These are phyloP conservation scores for Drosophila mayaguana DNA, from an alignment of 2,888 invertebrate genomes.

Conservation along the genomic window DNA sequence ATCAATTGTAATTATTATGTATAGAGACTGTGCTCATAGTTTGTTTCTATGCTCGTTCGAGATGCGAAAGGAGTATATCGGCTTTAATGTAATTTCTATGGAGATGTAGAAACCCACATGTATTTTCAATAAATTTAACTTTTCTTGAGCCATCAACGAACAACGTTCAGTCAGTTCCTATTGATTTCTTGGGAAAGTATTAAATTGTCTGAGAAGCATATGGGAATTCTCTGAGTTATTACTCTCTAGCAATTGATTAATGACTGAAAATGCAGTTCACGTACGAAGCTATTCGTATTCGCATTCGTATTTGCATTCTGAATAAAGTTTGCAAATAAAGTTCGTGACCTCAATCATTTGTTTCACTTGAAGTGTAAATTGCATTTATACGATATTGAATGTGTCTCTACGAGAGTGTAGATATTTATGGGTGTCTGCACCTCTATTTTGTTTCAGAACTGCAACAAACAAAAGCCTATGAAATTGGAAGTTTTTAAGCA, in stretches of 20 bases:
- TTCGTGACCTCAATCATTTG: conserved; percentile 54
- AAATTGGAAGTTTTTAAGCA: conserved; percentile 25
- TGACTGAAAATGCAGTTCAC: conserved; percentile 27
- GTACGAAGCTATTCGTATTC: not conserved
- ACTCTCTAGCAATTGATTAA: conserved; percentile 7
- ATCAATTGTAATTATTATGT: not conserved
- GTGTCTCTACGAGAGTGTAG: not conserved
- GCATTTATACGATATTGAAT: conserved; percentile 6
- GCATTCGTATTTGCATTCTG: not conserved
- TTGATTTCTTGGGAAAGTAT: conserved; percentile 1
- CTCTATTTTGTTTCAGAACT: not conserved
- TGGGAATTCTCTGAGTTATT: not conserved
- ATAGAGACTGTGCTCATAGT: not conserved
- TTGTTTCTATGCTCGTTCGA: not conserved
- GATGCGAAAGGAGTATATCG: not conserved
- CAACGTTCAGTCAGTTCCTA: not conserved
- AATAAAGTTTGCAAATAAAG: conserved; percentile 32
- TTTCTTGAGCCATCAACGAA: not conserved
- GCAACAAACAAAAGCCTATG: not conserved
- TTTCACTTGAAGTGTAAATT: conserved; percentile 22
- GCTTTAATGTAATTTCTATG: not conserved
- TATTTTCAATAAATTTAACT: not conserved
- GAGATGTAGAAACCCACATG: too few species aligned
- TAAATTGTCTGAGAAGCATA: not conserved
- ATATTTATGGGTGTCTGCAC: conserved; percentile 9